Evolutionary conservation across 2,113 vertebrate species (phyloP), one percentile per base, ranked within the genome.

Genomic region (Pampusana beccarii): DNA sequence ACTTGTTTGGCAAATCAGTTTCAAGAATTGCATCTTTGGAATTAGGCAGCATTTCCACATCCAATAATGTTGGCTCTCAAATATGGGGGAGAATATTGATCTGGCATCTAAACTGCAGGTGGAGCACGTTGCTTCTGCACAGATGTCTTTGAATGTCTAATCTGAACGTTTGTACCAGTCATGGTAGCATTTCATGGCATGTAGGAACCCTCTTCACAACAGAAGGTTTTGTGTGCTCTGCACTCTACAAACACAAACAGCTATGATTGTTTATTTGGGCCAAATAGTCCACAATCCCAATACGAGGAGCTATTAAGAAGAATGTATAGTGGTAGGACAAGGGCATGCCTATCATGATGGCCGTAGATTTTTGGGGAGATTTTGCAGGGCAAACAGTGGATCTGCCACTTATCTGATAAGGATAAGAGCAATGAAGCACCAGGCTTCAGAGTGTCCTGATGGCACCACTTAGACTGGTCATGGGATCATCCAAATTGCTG

Each of bases 321-420:
- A 29, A 48, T 24, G 23, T 33, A 4, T 36, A 19, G 11, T 51
- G n/a, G 25, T 11, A 54, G 61, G 38, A 67, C 31, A 94, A 36
- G 36, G 5, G 4, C 29, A 33, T 74, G 36, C n/a, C 42, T 75
- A 23, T 60, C 0, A 0, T 25, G 48, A 60, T 3, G 2, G 36
- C 20, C 13, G 12, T 14, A 51, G 66, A 71, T 46, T 88, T 66
- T 60, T 54, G 36, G 61, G 16, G 31, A 50, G 31, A 83, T 5
- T 69, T 83, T 69, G 67, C 20, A 65, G 29, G 19, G 11, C 48
- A 74, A 85, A 71, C 18, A 80, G 62, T 34, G 57, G 36, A 53
- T 61, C 33, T 66, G 31, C 28, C 20, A n/a, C 0, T 0, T 53
- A 44, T 6, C 19, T 57, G 34, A 4, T 48, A 26, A 66, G 38